Percentiles rank a stretch among this genome's conserved stretches.
phyloP scores from a whole-genome alignment of 2,113 vertebrate species.

The Muntiacus reevesi region DNA sequence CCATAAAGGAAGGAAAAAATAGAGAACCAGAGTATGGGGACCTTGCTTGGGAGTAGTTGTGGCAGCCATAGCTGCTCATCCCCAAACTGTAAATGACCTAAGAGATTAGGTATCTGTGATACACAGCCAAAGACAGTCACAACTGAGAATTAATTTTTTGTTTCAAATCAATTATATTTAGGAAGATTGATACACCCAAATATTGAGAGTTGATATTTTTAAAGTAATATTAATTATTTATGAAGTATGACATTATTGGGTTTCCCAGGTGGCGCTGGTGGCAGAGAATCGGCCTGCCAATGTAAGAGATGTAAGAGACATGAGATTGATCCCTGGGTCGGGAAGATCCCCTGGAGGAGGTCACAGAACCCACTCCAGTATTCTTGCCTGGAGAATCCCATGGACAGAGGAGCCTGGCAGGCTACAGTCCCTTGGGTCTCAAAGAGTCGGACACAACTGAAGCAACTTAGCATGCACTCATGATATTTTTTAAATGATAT shows the following conservation, averaged over 20 bases:
- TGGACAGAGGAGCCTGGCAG: background rate
- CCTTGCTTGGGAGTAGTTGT: background rate
- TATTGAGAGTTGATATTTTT: background rate
- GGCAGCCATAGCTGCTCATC: background rate
- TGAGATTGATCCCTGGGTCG: background rate
- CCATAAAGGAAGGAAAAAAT: background rate
- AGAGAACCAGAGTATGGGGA: background rate
- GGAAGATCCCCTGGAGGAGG: background rate
- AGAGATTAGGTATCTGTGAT: background rate
- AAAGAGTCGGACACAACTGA: background rate
- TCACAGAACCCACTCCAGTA: background rate
- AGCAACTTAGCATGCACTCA: fast-evolving
- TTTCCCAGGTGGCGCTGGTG: background rate
- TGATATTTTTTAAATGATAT: background rate
- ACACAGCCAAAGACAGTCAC: background rate
- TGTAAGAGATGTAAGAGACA: background rate
- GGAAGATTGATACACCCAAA: background rate
- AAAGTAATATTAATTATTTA: background rate
- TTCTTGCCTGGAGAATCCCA: background rate
- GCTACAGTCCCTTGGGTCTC: background rate
- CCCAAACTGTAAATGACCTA: background rate
- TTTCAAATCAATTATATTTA: background rate
- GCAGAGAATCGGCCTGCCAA: background rate
- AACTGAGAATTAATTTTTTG: background rate
- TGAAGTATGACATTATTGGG: background rate